These are phyloP conservation scores for Hemithea aestivaria DNA, from an alignment of 2,888 invertebrate genomes.

Conservation along the genomic window DNA sequence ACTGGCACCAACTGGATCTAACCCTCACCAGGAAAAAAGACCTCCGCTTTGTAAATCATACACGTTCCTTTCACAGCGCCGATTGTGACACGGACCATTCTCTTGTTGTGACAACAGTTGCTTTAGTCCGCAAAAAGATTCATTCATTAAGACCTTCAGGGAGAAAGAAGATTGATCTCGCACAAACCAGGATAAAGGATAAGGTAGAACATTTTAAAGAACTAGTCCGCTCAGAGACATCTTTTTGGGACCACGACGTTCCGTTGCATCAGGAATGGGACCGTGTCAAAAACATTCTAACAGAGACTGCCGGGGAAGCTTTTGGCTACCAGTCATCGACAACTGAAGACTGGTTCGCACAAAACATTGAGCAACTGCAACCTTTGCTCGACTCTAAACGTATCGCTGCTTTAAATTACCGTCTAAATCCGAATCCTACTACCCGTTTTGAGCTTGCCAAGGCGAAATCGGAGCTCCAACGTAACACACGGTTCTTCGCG, in stretches of 20 bases:
- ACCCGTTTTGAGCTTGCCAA: neutral
- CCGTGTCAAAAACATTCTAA: neutral
- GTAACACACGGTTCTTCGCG: slow-evolving; percentile 3
- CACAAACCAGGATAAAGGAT: neutral
- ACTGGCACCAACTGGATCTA: too few relatives aligned
- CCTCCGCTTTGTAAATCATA: too few relatives aligned
- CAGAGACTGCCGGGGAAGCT: neutral
- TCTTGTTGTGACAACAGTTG: slow-evolving; percentile 1
- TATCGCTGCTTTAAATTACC: slow-evolving; percentile 1
- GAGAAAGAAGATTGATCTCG: neutral
- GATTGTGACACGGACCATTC: too few relatives aligned
- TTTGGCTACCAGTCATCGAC: neutral
- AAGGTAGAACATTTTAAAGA: neutral
- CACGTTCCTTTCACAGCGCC: too few relatives aligned
- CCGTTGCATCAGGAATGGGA: neutral
- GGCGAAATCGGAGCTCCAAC: slow-evolving; percentile 7
- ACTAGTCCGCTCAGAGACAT: neutral
- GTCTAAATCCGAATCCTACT: neutral
- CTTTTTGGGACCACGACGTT: slow-evolving; percentile 1
- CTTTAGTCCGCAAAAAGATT: neutral
- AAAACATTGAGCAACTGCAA: neutral
- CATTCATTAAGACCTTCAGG: neutral
- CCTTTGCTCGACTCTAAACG: slow-evolving; percentile 6
- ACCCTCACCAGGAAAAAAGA: too few relatives aligned
- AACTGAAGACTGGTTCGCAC: slow-evolving; percentile 1